These are phyloP conservation scores for Drosophila buzzatii DNA, from an alignment of 2,888 invertebrate species.

Conservation along the genomic window DNA sequence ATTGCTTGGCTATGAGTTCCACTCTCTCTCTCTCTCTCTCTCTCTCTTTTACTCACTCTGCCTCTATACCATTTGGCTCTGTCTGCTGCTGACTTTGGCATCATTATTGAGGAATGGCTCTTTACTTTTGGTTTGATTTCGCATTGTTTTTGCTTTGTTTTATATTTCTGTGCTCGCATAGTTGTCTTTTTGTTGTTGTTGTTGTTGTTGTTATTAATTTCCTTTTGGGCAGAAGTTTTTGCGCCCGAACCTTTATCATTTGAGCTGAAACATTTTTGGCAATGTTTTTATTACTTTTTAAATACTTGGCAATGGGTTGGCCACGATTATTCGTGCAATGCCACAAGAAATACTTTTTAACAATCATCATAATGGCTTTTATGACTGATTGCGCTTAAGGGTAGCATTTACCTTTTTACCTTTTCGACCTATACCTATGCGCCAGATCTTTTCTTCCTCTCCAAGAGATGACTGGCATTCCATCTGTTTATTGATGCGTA, in stretches of 20 bases:
- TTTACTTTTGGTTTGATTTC: slow-evolving; percentile 55
- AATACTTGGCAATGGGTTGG: slow-evolving; percentile 65
- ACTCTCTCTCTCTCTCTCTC: background rate
- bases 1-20: slow-evolving; percentile 71
- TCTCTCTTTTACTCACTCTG: background rate
- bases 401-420: slow-evolving; percentile 50
- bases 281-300: slow-evolving; percentile 81
- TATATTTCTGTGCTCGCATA: slow-evolving; percentile 50
- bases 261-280: slow-evolving; percentile 61
- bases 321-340: slow-evolving; percentile 66
- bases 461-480: slow-evolving; percentile 43
- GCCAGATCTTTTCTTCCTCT: slow-evolving; percentile 12
- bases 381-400: slow-evolving; percentile 58
- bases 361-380: slow-evolving; percentile 64
- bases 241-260: slow-evolving; percentile 62
- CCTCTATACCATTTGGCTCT: background rate
- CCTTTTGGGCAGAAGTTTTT: slow-evolving; percentile 47
- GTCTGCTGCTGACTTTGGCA: slow-evolving; percentile 57
- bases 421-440: slow-evolving; percentile 44
- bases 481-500: slow-evolving; percentile 38
- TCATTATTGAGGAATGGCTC: slow-evolving; percentile 75
- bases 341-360: slow-evolving; percentile 60
- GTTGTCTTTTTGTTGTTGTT: slow-evolving; percentile 79
- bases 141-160: slow-evolving; percentile 34
- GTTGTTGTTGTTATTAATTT: slow-evolving; percentile 71